Evolutionary conservation across 2,888 invertebrate genomes (phyloP), one percentile per base, ranked within the genome.

Genomic region (Spialia ferax): DNA sequence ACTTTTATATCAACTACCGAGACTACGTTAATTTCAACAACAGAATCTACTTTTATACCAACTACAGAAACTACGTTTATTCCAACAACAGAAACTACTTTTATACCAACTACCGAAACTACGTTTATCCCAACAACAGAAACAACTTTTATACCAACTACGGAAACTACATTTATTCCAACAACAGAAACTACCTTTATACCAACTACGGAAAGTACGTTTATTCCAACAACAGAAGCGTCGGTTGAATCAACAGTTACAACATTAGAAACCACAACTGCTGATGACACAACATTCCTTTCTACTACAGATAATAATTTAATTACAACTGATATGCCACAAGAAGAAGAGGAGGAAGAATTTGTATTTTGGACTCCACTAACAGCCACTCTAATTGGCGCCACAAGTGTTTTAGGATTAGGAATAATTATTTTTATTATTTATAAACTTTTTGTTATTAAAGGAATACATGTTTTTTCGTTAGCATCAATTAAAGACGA

Each of bases 341-440:
- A 35, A 18, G 57, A 59, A 26, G 57, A 38, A 26, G 42, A 56
- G 10, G 32, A 32, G 8, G n/a, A n/a, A n/a, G 45, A 45, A 18
- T 45, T 42, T 11, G 2, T 52, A 20, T 66, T 66, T 60, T 66
- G 66, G 66, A 66, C 59, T 13, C 66, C 66, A 11, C 29, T 66
- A 2, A 60, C 59, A 29, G 45, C 23, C 7, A 54, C 52, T 15
- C 29, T 66, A 20, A 66, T 66, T 18, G 38, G 59, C 26, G 42
- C 11, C 10, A 13, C 60, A 2, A n/a, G 35, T 11, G 13, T 54
- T n/a, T 1, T 26, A 20, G 52, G 4, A 13, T 38, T 60, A 20
- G 26, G 20, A 3, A 23, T 60, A 45, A 4, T 66, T 2, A 4
- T 55, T 55, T 61, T 66, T 45, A 10, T 61, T 23, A 55, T 66